Base-by-base conservation (phyloP, 2,113 vertebrate species). In the Odontesthes bonariensis region DNA sequence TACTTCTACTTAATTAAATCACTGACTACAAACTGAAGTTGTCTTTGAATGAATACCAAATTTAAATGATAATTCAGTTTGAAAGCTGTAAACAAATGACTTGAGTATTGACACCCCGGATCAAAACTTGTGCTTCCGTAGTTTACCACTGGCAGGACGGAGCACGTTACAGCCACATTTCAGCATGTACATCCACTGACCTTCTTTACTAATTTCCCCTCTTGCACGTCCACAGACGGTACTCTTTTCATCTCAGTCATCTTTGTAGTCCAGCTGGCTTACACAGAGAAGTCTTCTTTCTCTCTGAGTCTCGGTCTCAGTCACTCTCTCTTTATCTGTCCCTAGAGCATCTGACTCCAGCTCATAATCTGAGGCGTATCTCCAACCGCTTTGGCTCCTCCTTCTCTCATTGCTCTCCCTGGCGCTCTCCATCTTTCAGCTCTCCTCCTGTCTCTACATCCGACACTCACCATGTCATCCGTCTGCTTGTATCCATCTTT, bases 131-230 rank as follows among this genome's bases (percentile, higher is more conserved):
- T 27, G 27, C 27, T 27, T 27, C 27, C 27, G 3, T 3, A 55
- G 46, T 47, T 35, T 17, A 33, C 46, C 47, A 56, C 2, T 42
- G 38, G 27, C 53, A 68, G 44, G 53, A 57, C 65, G 59, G 55
- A 69, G 27, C 40, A 31, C 11, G 0, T 33, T 32, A 57, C 63
- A 59, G n/a, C 73, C 44, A 33, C 32, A 52, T 69, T 77, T 40
- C 3, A 49, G 46, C 38, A 60, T 46, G 14, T 23, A 22, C 65
- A 47, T 78, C 46, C 63, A 90, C 89, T 82, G 82, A 94, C 94
- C 93, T 94, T 94, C 84, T 94, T 94, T 12, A 90, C 53, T 44
- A 92, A 75, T 79, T 93, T 93, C 59, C 83, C 90, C 66, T 93
- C 91, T 23, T 90, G 86, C 31, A 77, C 77, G 20, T 93, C 93